Conservation (phyloP, 2,888 invertebrate species). For the Plebejus anna region DNA sequence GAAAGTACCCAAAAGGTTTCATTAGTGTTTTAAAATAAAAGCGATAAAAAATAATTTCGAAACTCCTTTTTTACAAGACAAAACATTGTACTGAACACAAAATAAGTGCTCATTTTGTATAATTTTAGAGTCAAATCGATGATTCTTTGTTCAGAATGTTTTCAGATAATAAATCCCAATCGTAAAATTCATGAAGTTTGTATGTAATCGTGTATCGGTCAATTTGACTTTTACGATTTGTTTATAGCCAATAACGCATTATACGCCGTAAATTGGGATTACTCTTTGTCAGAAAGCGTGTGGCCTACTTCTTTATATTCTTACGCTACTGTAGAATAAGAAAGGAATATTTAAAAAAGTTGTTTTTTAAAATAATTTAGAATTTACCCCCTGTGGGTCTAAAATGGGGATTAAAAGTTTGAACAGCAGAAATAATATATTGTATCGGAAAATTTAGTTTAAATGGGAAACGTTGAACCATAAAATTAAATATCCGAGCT, state of each 20-base stretch:
- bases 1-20: no score
- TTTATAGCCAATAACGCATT: conserved; percentile 20
- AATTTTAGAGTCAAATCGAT: not conserved
- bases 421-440: not conserved
- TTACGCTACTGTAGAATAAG: not conserved
- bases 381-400: not conserved
- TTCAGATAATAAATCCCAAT: conserved; percentile 5
- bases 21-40: no score
- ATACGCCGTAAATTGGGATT: not conserved
- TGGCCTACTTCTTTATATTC: not conserved
- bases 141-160: not conserved
- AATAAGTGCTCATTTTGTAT: not conserved
- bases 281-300: not conserved
- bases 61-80: not conserved
- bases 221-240: conserved; percentile 16
- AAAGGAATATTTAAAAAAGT: not conserved
- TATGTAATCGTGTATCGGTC: conserved; percentile 15
- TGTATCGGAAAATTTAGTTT: not conserved
- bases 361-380: no score
- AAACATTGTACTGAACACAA: not conserved
- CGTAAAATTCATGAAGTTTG: conserved; percentile 10
- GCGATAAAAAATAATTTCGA: not conserved
- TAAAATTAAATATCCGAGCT: not conserved
- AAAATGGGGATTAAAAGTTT: no score
- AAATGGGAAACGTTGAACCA: not conserved